Conservation (phyloP, 1,140 invertebrate genomes). For the Drosophila novamexicana region DNA sequence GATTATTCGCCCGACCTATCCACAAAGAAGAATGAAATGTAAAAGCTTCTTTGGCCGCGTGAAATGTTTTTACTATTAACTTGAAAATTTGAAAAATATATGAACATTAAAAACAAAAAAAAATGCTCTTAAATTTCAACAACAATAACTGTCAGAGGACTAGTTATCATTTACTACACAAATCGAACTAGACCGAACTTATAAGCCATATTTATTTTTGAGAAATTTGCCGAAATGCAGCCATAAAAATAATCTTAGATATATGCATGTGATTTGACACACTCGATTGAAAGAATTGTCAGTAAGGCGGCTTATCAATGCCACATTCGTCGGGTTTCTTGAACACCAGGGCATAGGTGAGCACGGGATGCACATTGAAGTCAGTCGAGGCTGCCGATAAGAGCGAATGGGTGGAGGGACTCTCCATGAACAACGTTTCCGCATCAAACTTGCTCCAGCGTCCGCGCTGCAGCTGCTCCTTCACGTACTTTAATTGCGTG, state of each 20-base stretch:
- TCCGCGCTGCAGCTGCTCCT: conserved; percentile 56
- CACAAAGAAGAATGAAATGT: not conserved
- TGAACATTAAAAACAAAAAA: no score
- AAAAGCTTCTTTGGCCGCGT: conserved; percentile 16
- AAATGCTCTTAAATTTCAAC: no score
- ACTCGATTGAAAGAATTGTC: not conserved
- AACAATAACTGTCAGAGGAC: no score
- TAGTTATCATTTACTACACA: no score
- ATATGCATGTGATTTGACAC: no score
- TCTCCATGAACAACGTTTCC: conserved; percentile 65
- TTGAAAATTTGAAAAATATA: not conserved
- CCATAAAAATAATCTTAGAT: no score
- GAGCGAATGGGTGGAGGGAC: conserved; percentile 57
- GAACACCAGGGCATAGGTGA: conserved; percentile 64
- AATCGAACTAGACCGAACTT: no score
- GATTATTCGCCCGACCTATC: not conserved
- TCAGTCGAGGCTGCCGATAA: conserved; percentile 53
- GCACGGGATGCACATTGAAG: conserved; percentile 59
- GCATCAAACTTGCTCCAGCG: conserved; percentile 72
- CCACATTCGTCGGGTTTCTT: conserved; percentile 70
- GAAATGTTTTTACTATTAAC: conserved; percentile 18
- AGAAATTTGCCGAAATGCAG: not conserved
- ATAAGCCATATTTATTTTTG: not conserved
- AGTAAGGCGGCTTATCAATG: conserved; percentile 57
- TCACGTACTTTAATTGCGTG: conserved; percentile 62